phyloP scores from a whole-genome alignment of 2,113 vertebrate species.

The Nyctereutes procyonoides region DNA sequence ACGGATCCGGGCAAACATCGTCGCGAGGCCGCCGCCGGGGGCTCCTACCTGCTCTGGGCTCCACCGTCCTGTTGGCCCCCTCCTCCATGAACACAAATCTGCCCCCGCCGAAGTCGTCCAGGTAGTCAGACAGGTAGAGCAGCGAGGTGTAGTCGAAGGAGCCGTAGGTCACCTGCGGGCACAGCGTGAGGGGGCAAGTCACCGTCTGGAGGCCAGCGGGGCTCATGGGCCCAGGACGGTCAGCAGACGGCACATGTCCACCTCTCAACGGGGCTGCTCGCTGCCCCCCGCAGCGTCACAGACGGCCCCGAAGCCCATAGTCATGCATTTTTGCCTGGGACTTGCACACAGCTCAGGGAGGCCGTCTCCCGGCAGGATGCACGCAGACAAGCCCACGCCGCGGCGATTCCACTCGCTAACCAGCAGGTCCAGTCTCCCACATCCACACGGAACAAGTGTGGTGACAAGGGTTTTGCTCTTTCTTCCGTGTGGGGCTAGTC shows the following conservation, averaged over 20 bases:
- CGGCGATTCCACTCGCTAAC: rapidly evolving
- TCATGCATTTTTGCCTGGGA: rapidly evolving
- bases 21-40: rapidly evolving
- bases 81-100: conserved; percentile 95
- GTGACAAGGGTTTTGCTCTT: background rate
- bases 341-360: rapidly evolving
- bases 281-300: rapidly evolving
- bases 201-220: background rate
- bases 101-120: conserved; percentile 93
- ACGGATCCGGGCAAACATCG: too few species aligned
- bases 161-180: conserved; percentile 94
- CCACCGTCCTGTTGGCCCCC: conserved; percentile 92
- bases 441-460: background rate
- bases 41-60: conserved; percentile 92
- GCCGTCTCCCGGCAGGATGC: too few species aligned
- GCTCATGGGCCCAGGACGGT: background rate
- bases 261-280: rapidly evolving
- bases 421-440: background rate
- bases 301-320: rapidly evolving
- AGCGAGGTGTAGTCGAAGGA: conserved; percentile 98
- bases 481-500: background rate
- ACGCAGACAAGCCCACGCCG: too few species aligned
- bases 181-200: background rate
- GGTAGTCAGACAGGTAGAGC: conserved; percentile 96
- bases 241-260: background rate